Evolutionary conservation across 1,140 invertebrate species (phyloP), one percentile per base, ranked within the genome.

Genomic region (Macrobrachium rosenbergii): DNA sequence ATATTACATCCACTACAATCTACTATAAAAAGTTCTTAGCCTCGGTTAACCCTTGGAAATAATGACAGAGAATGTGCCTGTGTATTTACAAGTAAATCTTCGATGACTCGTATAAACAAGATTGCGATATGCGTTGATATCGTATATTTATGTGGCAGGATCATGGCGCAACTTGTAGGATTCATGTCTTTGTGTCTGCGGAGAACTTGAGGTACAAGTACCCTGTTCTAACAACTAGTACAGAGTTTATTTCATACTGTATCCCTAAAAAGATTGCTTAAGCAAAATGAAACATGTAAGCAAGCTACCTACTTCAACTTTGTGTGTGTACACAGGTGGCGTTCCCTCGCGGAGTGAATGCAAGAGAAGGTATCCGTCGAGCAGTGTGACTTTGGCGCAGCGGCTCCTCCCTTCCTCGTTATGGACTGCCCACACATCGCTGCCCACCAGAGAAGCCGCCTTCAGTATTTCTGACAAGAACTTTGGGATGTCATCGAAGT

Each of bases 261-360:
- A 0, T 2, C 52, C 12, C 52, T 52, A 8, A 8, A 52, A 52
- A 12, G 7, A 5, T 52, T 52, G 12, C 52, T 52, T 52, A 52
- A 58, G n/a, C 6, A 21, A 21, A 0, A 17, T 21, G 19, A 45
- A 2, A 45, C 52, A 52, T n/a, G 6, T 10, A 82, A 14, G 7
- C n/a, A 58, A 17, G 5, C 23, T 17, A 83, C 77, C 73, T n/a
- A 87, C 84, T 6, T 77, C 45, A 8, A 87, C 16, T 0, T 64
- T 81, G 67, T 87, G 84, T 7, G 84, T 59, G 59, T 87, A 87
- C 7, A 73, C 23, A 12, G 84, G 84, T 3, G 84, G 84, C 21
- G 64, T 45, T 28, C 84, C 84, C 17, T 87, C 84, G n/a, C 17
- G 23, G 8, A 87, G 84, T 10, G 84, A 63, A n/a, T 76, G 64